A percentile compares a stretch with the other conserved stretches of the same genome.
Evolutionary conservation across 2,888 invertebrate genomes (phyloP).

Genomic region (Plagodis pulveraria): DNA sequence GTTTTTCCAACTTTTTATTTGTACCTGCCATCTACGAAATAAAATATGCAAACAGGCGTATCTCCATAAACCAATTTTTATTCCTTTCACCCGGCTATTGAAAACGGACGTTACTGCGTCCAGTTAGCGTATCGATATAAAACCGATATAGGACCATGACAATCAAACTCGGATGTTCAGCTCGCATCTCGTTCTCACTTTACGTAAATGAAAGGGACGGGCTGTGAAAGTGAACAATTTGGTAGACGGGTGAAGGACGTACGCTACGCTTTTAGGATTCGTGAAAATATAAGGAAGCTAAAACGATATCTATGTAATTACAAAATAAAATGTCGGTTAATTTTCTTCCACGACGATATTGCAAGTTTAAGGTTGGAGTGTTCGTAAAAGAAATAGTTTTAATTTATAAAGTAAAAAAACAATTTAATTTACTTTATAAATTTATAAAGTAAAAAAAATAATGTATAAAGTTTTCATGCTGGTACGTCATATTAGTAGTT

Average conservation of each 20-base stretch:
- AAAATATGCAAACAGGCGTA: neutral
- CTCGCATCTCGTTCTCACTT: constrained; percentile 25
- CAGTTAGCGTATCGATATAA: constrained; percentile 40
- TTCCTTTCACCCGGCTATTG: neutral
- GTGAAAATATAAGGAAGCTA: constrained; percentile 7
- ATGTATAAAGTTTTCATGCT: too few species aligned
- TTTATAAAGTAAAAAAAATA: too few species aligned
- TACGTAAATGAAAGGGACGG: constrained; percentile 20
- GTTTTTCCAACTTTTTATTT: too few species aligned
- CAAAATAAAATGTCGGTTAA: too few species aligned
- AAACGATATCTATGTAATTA: neutral
- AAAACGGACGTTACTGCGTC: constrained; percentile 1
- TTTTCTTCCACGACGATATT: too few species aligned
- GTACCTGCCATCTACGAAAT: neutral
- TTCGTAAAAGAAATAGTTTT: too few species aligned
- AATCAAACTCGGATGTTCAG: constrained; percentile 39
- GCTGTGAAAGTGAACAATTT: constrained; percentile 35
- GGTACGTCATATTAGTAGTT: too few species aligned
- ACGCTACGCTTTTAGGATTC: constrained; percentile 16
- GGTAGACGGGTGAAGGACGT: constrained; percentile 29
- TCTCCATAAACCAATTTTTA: neutral
- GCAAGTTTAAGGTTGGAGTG: too few species aligned
- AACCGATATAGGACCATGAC: constrained; percentile 39
- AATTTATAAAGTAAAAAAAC: too few species aligned
- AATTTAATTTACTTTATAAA: too few species aligned